A percentile compares a stretch with the other conserved stretches of the same genome.
phyloP scores from a whole-genome alignment of 2,797 vertebrate genomes.

The Sarcophilus harrisii region DNA sequence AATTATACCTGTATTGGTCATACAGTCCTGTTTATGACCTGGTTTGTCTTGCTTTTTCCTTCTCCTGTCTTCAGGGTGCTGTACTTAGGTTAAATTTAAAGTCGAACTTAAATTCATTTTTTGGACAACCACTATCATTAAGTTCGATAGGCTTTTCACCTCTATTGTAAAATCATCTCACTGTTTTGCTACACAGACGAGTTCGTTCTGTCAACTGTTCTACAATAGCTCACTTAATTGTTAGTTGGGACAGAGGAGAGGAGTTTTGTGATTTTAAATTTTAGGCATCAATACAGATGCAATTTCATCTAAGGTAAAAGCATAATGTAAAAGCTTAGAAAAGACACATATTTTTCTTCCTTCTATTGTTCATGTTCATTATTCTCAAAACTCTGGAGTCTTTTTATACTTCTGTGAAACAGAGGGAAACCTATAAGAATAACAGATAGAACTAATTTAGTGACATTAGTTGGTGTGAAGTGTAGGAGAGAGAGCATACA shows the following conservation, averaged over 20 bases:
- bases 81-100: too few relatives aligned
- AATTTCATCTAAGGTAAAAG: neutral
- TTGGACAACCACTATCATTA: too few relatives aligned
- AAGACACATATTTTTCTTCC: neutral
- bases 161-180: too few relatives aligned
- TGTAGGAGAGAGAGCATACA: neutral
- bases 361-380: neutral
- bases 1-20: neutral
- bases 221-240: too few relatives aligned
- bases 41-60: slow-evolving; percentile 6
- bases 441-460: neutral
- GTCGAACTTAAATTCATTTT: too few relatives aligned
- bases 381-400: neutral
- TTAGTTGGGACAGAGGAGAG: neutral
- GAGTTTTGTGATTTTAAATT: neutral
- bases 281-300: neutral
- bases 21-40: neutral
- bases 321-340: neutral
- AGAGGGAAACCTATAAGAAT: neutral
- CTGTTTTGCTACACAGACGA: too few relatives aligned
- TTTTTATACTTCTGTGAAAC: neutral
- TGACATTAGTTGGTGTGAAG: neutral
- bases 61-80: neutral
- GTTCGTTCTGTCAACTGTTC: too few relatives aligned
- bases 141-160: too few relatives aligned